Evolutionary conservation across 2,888 invertebrate genomes (phyloP).

Genomic region (Lasioglossum malachurum): DNA sequence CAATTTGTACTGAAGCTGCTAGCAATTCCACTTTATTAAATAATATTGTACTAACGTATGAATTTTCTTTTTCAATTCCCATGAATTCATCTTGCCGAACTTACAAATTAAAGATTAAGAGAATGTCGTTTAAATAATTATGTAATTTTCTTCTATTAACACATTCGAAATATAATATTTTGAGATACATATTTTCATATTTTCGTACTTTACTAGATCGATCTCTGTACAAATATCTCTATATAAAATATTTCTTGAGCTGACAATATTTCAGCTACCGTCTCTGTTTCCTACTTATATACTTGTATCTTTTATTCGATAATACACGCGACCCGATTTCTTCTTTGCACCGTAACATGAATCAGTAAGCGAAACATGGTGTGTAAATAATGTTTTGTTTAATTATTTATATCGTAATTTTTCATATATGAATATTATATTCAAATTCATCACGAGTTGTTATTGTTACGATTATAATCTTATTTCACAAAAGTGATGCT

Average conservation of each 20-base stretch:
- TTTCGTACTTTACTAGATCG: constrained; percentile 69
- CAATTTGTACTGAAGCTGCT: constrained; percentile 24
- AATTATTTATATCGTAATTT: constrained; percentile 25
- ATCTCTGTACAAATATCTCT: constrained; percentile 84
- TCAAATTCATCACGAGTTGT: background rate
- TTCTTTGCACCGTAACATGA: constrained; percentile 29
- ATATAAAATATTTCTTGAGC: constrained; percentile 83
- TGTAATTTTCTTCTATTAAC: constrained; percentile 20
- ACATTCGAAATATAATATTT: constrained; percentile 45
- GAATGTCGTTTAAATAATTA: constrained; percentile 22
- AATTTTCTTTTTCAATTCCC: constrained; percentile 12
- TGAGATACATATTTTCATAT: constrained; percentile 56
- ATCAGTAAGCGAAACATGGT: constrained; percentile 20
- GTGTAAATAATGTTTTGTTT: constrained; percentile 16
- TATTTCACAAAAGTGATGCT: constrained; percentile 14
- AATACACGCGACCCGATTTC: constrained; percentile 35
- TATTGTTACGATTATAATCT: constrained; percentile 1
- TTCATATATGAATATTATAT: constrained; percentile 9
- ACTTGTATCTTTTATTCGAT: constrained; percentile 46
- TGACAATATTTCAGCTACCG: constrained; percentile 46
- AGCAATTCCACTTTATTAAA: constrained; percentile 15
- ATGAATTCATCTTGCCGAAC: constrained; percentile 6
- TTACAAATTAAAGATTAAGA: background rate
- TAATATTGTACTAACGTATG: background rate
- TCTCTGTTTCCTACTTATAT: constrained; percentile 43